Conservation (phyloP, 2,113 vertebrate species). For the Himantopus leucocephalus region DNA sequence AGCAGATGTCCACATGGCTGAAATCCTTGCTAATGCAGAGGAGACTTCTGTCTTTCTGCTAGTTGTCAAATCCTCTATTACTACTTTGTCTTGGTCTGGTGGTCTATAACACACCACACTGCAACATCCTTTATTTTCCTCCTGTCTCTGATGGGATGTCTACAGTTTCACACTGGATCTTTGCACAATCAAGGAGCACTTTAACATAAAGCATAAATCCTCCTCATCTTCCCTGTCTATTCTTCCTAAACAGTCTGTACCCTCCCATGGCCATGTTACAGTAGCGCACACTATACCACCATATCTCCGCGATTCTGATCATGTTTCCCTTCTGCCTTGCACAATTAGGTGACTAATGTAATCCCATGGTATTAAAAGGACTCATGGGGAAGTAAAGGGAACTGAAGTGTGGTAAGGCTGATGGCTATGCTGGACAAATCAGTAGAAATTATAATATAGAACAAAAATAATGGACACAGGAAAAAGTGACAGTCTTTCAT, state of each 20-base stretch:
- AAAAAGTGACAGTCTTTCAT: not conserved
- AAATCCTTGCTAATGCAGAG: not conserved
- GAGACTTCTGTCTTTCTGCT: not conserved
- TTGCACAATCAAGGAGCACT: not conserved
- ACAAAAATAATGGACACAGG: not conserved
- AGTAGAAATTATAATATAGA: not conserved
- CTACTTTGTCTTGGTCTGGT: not conserved
- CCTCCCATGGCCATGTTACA: not conserved
- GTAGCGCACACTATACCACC: not conserved
- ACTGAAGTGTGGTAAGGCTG: not conserved
- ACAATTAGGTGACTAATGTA: not conserved
- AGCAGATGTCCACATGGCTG: not conserved
- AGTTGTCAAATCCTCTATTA: not conserved
- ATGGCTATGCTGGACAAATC: not conserved
- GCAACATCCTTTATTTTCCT: not conserved
- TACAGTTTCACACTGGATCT: not conserved
- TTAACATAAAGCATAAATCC: not conserved
- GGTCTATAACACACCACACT: not conserved
- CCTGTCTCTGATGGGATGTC: rapidly evolving
- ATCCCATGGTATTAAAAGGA: not conserved
- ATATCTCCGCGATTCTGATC: not conserved
- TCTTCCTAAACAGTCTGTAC: not conserved
- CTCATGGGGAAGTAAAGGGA: not conserved
- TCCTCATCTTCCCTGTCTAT: not conserved
- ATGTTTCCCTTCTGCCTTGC: not conserved